These are phyloP conservation scores for Perca flavescens DNA, from an alignment of 2,113 vertebrate genomes.

Conservation along the genomic window DNA sequence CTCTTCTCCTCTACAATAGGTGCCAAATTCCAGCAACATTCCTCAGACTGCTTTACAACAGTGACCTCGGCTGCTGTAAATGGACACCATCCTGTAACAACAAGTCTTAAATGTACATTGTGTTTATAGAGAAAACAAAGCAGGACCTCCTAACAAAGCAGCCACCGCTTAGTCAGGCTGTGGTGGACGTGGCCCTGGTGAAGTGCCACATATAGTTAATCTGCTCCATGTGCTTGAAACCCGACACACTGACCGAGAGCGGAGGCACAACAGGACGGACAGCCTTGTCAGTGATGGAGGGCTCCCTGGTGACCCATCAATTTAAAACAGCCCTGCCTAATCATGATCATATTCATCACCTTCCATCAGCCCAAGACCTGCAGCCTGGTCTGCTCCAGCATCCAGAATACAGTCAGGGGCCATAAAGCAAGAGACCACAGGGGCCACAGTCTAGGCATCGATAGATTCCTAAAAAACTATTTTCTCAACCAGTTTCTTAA, in stretches of 20 bases:
- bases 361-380: conserved; percentile 32
- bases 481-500: neutral
- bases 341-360: conserved; percentile 39
- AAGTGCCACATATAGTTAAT: conserved; percentile 74
- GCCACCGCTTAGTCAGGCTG: conserved; percentile 51
- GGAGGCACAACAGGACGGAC: conserved; percentile 54
- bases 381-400: conserved; percentile 8
- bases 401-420: conserved; percentile 9
- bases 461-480: neutral
- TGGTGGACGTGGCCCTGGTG: conserved; percentile 50
- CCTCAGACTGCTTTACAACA: conserved; percentile 68
- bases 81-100: conserved; percentile 66
- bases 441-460: conserved; percentile 2
- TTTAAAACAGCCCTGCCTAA: conserved; percentile 44
- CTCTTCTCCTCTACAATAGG: conserved; percentile 16
- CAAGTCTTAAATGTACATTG: conserved; percentile 72
- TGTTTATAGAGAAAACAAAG: conserved; percentile 84
- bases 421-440: conserved; percentile 25
- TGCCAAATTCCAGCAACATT: conserved; percentile 72
- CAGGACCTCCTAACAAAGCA: conserved; percentile 44
- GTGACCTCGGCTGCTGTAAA: conserved; percentile 58
- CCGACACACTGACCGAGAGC: conserved; percentile 54
- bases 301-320: conserved; percentile 70
- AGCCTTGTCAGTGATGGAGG: conserved; percentile 68
- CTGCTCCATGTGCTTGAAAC: conserved; percentile 81